Base-by-base conservation (phyloP, 1,140 invertebrate genomes). In the Drosophila athabasca region DNA sequence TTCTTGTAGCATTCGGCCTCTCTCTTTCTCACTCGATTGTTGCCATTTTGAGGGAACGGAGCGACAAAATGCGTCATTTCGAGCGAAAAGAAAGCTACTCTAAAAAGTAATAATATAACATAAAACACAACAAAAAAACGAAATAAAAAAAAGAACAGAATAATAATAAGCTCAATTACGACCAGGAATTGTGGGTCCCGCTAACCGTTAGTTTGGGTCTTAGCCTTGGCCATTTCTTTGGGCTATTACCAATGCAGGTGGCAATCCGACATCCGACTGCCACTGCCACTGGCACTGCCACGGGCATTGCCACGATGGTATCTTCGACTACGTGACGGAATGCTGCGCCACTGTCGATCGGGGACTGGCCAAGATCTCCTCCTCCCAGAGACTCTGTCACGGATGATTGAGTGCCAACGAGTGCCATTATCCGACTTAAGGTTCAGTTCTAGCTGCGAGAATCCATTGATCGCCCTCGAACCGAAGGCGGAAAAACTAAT, bases 131-230 rank as follows among this genome's bases (percentile, higher is more conserved):
- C 29, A 8, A 2, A 46, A 45, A 45, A 29, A 49, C 13, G 29
- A 65, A 15, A 41, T 62, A 13, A 41, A 62, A 22, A 52, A 17
- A 22, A 9, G 39, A 29, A 51, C 2, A 46, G 45, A 48, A 22
- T 68, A 69, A 70, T 85, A 85, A 85, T 76, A 76, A 62, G 68
- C 81, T 70, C 62, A 85, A 84, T 85, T 85, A 85, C 62, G 48
- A 49, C 15, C 39, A 49, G 41, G 41, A 69, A 71, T 48, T 26
- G 24, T 5, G 24, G 24, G 24, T 26, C 4, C 53, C 61, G 60
- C 71, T 53, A 74, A 75, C 71, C 70, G 71, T 75, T 75, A 75
- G 70, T 74, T 75, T 46, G 68, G 11, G 41, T 72, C 57, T 62
- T 69, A 69, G 68, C 52, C 66, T 15, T 39, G 57, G 48, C 45